phyloP scores from a whole-genome alignment of 1,140 invertebrate species.

The Armadillidium nasatum region DNA sequence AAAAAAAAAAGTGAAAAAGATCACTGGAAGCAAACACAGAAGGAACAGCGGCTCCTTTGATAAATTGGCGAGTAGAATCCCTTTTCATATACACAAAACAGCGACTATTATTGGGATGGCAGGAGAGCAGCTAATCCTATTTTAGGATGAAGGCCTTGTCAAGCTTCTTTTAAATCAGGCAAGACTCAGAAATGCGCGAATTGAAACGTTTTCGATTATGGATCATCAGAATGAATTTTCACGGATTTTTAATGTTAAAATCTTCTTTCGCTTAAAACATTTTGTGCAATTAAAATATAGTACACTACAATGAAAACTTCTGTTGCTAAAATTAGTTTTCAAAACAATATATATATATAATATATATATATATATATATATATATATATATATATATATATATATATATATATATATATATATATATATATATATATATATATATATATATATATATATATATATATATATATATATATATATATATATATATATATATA shows the following conservation, averaged over 20 bases:
- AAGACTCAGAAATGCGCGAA: no score
- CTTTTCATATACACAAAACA: not conserved
- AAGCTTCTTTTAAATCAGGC: not conserved
- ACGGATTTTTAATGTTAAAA: no score
- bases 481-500: not conserved
- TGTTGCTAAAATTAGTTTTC: no score
- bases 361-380: not conserved
- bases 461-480: not conserved
- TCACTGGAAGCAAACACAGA: not conserved
- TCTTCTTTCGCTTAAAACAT: no score
- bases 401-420: not conserved
- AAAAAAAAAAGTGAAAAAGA: slow-evolving; percentile 1
- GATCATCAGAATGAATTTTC: no score
- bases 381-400: not conserved
- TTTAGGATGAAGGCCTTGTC: not conserved
- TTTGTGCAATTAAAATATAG: no score
- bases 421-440: not conserved
- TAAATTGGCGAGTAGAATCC: not conserved
- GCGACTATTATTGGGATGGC: not conserved
- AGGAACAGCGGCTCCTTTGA: not conserved
- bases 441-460: not conserved
- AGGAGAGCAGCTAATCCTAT: not conserved
- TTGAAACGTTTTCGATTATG: no score
- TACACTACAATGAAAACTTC: no score
- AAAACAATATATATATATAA: no score